Evolutionary conservation across 2,113 vertebrate species (phyloP), one percentile per base, ranked within the genome.

Genomic region (Triplophysa rosa): DNA sequence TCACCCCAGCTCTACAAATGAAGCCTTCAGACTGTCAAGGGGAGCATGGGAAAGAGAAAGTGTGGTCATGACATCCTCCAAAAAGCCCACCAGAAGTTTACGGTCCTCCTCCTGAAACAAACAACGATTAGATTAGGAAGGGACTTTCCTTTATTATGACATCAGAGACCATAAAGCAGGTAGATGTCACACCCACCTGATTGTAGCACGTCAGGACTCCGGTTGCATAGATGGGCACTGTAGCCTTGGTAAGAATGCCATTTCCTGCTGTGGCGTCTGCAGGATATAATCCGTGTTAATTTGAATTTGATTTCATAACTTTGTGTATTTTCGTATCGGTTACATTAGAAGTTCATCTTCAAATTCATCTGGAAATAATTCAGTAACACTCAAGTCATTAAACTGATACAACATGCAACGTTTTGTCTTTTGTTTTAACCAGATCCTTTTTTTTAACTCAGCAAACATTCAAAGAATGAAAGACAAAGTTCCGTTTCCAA

Each of bases 1-100:
- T 89, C 93, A 99, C 98, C 98, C 97, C 70, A 99, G 91, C 91
- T 99, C 97, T 83, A 99, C 95, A 92, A 99, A 99, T n/a, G 98
- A 95, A 84, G 97, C 98, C 86, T 99, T 99, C 67, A 99, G 89
- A 87, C 98, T 99, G 81, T 99, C 96, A 10, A 99, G 94, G 84
- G 96, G 94, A 67, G 98, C 97, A 70, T 98, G 94, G 29, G 97
- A 98, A 23, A 99, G 86, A 3, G 98, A 99, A 67, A 99, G 93
- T 73, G 97, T 95, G 9, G 96, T 99, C 97, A 99, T 98, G 42
- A 99, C 97, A 80, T 99, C 98, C 90, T 99, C 97, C 47, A 99
- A 89, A 90, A 99, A 99, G 81, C 97, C 97, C 80, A 99, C 94
- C 42, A 99, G 87, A 72, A 99, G 93, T 86, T 99, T 99, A 23